Conservation (phyloP, 2,888 invertebrate genomes). For the Drosophila differens region DNA sequence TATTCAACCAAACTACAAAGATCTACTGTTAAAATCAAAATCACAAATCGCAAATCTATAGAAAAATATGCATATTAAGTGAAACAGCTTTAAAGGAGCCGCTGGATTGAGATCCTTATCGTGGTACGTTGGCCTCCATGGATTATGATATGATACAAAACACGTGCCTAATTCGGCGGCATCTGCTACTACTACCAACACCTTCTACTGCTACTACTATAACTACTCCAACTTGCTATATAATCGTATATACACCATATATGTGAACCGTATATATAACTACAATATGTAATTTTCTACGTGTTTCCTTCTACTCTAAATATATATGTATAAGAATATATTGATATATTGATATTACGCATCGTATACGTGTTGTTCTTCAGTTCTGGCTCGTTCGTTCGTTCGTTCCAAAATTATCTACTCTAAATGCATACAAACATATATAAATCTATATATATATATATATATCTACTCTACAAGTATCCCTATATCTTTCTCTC, state of each 20-base stretch:
- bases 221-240: conserved; percentile 59
- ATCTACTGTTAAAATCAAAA: conserved; percentile 10
- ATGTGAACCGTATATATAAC: conserved; percentile 35
- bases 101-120: conserved; percentile 44
- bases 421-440: conserved; percentile 29
- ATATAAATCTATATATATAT: conserved; percentile 19
- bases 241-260: conserved; percentile 46
- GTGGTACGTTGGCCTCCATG: conserved; percentile 66
- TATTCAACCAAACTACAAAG: conserved; percentile 4
- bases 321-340: conserved; percentile 27
- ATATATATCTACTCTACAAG: conserved; percentile 25
- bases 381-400: conserved; percentile 76
- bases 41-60: conserved; percentile 2
- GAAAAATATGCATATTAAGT: conserved; percentile 1
- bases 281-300: conserved; percentile 69
- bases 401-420: conserved; percentile 49
- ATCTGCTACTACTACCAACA: conserved; percentile 57
- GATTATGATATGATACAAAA: conserved; percentile 45
- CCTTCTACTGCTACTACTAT: conserved; percentile 43
- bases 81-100: conserved; percentile 32
- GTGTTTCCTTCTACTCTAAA: conserved; percentile 63
- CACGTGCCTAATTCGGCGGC: conserved; percentile 57
- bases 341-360: conserved; percentile 51
- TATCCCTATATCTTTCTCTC: conserved; percentile 28
- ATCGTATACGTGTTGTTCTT: conserved; percentile 70